A percentile compares a stretch with the other conserved stretches of the same genome.
Evolutionary conservation across 2,797 vertebrate genomes (phyloP).

Genomic region (Pygocentrus nattereri): DNA sequence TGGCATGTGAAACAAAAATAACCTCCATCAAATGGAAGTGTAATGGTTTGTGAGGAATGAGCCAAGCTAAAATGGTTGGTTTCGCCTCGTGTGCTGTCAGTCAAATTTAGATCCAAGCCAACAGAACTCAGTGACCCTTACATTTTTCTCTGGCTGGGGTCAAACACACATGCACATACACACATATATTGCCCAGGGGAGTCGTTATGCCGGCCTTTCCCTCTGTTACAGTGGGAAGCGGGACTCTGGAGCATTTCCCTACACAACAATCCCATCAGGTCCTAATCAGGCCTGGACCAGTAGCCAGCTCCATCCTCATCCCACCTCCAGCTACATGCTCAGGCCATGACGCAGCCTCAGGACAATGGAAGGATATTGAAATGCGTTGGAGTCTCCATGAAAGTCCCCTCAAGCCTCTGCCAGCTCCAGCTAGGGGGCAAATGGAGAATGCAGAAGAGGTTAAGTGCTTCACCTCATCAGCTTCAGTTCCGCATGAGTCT

Average conservation of each 20-base stretch:
- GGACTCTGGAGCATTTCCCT: slow-evolving; percentile 94
- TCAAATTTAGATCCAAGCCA: slow-evolving; percentile 77
- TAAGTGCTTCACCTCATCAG: slow-evolving; percentile 11
- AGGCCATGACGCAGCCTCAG: slow-evolving; percentile 90
- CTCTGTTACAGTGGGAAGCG: slow-evolving; percentile 94
- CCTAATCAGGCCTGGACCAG: slow-evolving; percentile 81
- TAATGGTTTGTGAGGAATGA: slow-evolving; percentile 44
- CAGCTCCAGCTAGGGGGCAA: slow-evolving; percentile 65
- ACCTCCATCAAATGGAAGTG: slow-evolving; percentile 46
- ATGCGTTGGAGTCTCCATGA: slow-evolving; percentile 87
- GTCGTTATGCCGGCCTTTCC: slow-evolving; percentile 86
- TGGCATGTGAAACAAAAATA: slow-evolving; percentile 44
- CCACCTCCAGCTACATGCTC: slow-evolving; percentile 67
- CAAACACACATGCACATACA: slow-evolving; percentile 63
- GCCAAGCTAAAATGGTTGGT: slow-evolving; percentile 70
- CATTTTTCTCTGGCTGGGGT: slow-evolving; percentile 93
- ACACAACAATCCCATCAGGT: slow-evolving; percentile 89
- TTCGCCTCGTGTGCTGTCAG: slow-evolving; percentile 75
- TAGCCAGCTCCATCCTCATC: slow-evolving; percentile 78
- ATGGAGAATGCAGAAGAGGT: slow-evolving; percentile 41
- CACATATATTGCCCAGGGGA: slow-evolving; percentile 80
- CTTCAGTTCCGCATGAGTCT: slow-evolving; percentile 2
- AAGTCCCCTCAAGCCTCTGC: slow-evolving; percentile 79
- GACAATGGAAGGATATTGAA: slow-evolving; percentile 99
- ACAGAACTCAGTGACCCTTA: slow-evolving; percentile 91